Percentiles rank a stretch among this genome's conserved stretches.
These are phyloP conservation scores for Micromussa lordhowensis DNA, from an alignment of 92 coral and sea anemone genomes.

Conservation along the genomic window DNA sequence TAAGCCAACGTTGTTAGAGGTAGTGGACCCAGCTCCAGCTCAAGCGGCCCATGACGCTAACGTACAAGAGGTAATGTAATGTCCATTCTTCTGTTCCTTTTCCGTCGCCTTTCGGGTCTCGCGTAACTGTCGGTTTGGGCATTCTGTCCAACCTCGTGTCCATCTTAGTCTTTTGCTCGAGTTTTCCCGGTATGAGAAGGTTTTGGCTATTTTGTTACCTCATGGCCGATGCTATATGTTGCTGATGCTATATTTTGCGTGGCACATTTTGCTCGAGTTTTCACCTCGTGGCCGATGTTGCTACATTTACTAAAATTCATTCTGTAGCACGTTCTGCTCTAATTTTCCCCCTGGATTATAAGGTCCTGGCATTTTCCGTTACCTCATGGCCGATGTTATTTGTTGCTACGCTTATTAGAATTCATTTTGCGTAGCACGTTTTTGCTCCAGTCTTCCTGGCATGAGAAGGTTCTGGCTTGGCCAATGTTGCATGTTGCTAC, in stretches of 20 bases:
- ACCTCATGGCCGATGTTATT: slow-evolving; percentile 10
- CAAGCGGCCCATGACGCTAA: slow-evolving; percentile 7
- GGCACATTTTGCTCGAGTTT: too few relatives aligned
- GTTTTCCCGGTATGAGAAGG: slow-evolving; percentile 13
- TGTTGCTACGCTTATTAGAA: too few relatives aligned
- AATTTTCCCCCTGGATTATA: not conserved
- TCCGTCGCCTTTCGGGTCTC: not conserved
- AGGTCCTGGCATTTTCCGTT: not conserved
- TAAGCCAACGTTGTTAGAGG: slow-evolving; percentile 27
- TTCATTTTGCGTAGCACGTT: not conserved
- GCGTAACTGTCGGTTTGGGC: slow-evolving; percentile 16
- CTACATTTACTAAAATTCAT: not conserved
- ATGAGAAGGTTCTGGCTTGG: slow-evolving; percentile 21
- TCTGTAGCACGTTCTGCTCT: not conserved
- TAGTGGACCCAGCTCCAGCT: slow-evolving; percentile 19
- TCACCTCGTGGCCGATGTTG: slow-evolving; percentile 20
- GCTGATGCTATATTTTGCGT: too few relatives aligned
- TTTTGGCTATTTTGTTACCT: slow-evolving; percentile 8
- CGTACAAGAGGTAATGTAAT: slow-evolving; percentile 7
- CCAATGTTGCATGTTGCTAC: not conserved
- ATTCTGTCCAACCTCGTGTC: slow-evolving; percentile 16
- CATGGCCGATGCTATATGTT: slow-evolving; percentile 17
- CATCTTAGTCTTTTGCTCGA: slow-evolving; percentile 4
- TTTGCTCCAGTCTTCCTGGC: slow-evolving; percentile 2
- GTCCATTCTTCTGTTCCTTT: slow-evolving; percentile 17